Conservation (phyloP, 2,888 invertebrate species). For the Volucella inflata region DNA sequence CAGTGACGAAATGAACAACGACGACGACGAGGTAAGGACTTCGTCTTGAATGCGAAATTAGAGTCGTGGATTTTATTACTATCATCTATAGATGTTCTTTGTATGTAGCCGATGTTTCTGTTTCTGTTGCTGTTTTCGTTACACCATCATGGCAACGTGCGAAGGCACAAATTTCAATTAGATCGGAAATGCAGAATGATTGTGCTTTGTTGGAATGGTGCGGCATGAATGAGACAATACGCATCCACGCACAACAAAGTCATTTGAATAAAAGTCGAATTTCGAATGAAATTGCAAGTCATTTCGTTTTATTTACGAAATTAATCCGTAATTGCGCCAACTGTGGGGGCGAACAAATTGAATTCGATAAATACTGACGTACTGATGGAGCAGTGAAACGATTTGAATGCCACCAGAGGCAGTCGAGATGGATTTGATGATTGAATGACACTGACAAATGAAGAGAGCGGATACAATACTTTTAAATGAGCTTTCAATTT, state of each 20-base stretch:
- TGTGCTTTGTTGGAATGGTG: conserved; percentile 4
- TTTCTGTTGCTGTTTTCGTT: not conserved
- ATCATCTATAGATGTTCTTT: conserved; percentile 39
- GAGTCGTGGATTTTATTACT: conserved; percentile 49
- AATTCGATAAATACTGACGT: conserved; percentile 55
- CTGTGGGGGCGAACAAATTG: conserved; percentile 52
- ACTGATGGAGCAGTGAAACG: conserved; percentile 11
- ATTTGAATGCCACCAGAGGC: conserved; percentile 10
- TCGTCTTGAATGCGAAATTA: conserved; percentile 58
- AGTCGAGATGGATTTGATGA: not conserved
- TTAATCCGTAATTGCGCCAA: conserved; percentile 55
- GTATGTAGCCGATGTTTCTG: conserved; percentile 3
- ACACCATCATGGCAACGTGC: conserved; percentile 49
- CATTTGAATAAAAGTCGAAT: conserved; percentile 64
- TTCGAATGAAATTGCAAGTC: conserved; percentile 54
- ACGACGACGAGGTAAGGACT: conserved; percentile 7
- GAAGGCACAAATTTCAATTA: conserved; percentile 61
- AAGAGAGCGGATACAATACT: too few relatives aligned
- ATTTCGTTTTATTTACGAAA: conserved; percentile 61
- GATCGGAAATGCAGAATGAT: conserved; percentile 49
- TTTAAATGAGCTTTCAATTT: too few relatives aligned
- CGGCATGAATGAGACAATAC: not conserved
- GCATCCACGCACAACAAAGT: conserved; percentile 4
- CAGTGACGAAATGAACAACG: not conserved
- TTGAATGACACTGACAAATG: too few relatives aligned